Evolutionary conservation across 2,888 invertebrate genomes (phyloP).

Genomic region (Acholoe squamosa): DNA sequence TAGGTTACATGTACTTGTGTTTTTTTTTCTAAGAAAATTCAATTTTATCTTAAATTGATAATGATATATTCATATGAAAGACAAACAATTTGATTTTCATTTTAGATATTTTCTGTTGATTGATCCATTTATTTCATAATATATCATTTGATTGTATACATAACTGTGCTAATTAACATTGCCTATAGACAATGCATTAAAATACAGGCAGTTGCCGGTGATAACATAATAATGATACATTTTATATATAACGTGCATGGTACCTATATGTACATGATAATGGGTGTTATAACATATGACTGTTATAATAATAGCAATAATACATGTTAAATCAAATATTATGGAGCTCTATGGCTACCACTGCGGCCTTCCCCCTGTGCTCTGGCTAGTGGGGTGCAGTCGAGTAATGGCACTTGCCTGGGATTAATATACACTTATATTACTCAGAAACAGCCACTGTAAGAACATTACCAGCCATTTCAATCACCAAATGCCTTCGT

Average conservation of each 20-base stretch:
- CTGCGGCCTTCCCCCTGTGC: not conserved
- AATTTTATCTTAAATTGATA: too few relatives aligned
- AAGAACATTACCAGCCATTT: not conserved
- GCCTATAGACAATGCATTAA: too few relatives aligned
- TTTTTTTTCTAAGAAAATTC: too few relatives aligned
- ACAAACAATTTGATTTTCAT: not conserved
- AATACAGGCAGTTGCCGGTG: not conserved
- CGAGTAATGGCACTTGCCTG: conserved; percentile 19
- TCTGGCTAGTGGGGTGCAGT: not conserved
- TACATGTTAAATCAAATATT: not conserved
- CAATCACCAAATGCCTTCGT: conserved; percentile 31
- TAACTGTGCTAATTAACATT: not conserved
- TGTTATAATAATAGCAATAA: not conserved
- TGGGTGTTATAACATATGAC: not conserved
- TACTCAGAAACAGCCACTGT: not conserved
- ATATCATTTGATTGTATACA: conserved; percentile 3
- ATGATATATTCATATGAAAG: not conserved
- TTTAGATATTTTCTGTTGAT: not conserved
- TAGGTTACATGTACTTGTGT: too few relatives aligned
- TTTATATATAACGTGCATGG: not conserved
- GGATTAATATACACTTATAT: conserved; percentile 36
- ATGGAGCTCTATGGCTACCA: not conserved
- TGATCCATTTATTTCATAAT: not conserved
- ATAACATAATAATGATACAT: not conserved
- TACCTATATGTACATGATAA: not conserved